phyloP scores from a whole-genome alignment of 2,888 invertebrate genomes.

The Harpagoxenus sublaevis region DNA sequence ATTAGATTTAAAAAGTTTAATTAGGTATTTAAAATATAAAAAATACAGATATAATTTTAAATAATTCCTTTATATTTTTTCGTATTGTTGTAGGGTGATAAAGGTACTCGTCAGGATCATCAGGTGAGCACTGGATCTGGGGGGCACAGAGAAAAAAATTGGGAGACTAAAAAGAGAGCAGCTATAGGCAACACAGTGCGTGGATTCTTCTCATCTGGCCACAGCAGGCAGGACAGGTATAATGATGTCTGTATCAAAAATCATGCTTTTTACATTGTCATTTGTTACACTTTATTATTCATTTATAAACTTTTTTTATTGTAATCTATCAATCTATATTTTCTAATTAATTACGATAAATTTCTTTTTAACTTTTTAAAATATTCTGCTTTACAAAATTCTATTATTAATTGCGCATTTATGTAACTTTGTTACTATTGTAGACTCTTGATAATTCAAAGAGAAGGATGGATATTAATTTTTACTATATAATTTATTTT shows the following conservation, averaged over 20 bases:
- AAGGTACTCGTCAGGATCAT: slow-evolving; percentile 81
- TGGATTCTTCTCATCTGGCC: slow-evolving; percentile 85
- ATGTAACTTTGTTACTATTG: slow-evolving; percentile 22
- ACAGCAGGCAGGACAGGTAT: slow-evolving; percentile 86
- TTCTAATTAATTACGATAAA: slow-evolving; percentile 29
- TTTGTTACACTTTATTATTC: slow-evolving; percentile 69
- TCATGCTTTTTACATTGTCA: slow-evolving; percentile 84
- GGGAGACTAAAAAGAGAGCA: slow-evolving; percentile 85
- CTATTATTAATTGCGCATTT: slow-evolving; percentile 26
- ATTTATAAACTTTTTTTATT: slow-evolving; percentile 57
- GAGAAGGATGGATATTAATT: not conserved
- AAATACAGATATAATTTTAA: not conserved
- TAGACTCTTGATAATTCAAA: slow-evolving; percentile 10
- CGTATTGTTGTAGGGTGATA: slow-evolving; percentile 78
- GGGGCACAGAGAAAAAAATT: slow-evolving; percentile 82
- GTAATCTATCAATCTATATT: slow-evolving; percentile 59
- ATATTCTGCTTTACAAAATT: slow-evolving; percentile 25
- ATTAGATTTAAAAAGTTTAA: not conserved
- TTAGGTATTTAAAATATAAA: slow-evolving; percentile 6
- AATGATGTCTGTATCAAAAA: slow-evolving; percentile 86
- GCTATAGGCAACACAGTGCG: slow-evolving; percentile 86
- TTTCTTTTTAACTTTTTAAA: not conserved
- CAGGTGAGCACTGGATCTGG: slow-evolving; percentile 81
- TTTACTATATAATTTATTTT: not conserved
- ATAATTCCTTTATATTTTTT: slow-evolving; percentile 5